A percentile compares a stretch with the other conserved stretches of the same genome.
These are phyloP conservation scores for Chirona hameri DNA, from an alignment of 2,888 invertebrate genomes.

Conservation along the genomic window DNA sequence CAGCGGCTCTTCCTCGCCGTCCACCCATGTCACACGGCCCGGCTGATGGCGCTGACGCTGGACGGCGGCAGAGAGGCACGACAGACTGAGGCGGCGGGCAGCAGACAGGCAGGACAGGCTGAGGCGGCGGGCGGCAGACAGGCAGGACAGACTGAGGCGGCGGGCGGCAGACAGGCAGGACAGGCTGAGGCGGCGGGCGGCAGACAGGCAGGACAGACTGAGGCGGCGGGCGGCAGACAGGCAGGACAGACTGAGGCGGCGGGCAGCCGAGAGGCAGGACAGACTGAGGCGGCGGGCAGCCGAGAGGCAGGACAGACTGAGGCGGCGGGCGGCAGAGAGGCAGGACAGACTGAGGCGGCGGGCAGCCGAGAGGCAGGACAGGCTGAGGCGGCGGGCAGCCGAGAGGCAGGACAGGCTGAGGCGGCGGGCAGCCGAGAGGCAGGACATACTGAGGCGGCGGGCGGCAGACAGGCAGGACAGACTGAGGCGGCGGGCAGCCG, in stretches of 20 bases:
- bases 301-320: background rate
- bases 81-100: background rate
- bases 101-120: background rate
- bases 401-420: background rate
- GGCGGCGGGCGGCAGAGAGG: background rate
- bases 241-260: background rate
- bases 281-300: background rate
- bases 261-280: no score
- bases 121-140: background rate
- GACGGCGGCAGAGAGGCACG: background rate
- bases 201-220: background rate
- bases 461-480: no score
- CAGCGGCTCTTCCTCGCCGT: conserved; percentile 35
- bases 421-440: background rate
- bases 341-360: background rate
- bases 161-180: background rate
- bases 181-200: background rate
- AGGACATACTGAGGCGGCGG: no score
- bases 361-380: background rate
- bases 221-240: background rate
- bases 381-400: background rate
- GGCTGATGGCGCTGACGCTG: conserved; percentile 32
- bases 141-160: background rate
- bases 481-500: background rate
- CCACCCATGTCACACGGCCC: conserved; percentile 37